Conservation (phyloP, 2,888 invertebrate genomes). For the Yponomeuta evonymella region DNA sequence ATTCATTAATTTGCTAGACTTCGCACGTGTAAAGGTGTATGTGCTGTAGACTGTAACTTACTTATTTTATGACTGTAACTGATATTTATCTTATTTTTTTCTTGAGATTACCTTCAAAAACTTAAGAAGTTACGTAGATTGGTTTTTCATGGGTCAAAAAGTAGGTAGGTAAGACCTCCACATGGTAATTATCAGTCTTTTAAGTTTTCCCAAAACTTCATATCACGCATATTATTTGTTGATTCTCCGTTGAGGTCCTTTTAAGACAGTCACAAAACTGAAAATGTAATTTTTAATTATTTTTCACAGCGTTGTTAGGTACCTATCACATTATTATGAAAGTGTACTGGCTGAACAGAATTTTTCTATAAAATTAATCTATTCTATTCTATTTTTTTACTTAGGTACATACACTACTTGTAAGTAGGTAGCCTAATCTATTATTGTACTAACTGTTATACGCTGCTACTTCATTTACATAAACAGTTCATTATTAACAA, state of each 20-base stretch:
- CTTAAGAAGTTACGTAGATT: no score
- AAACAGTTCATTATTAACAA: constrained; percentile 35
- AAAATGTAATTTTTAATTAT: background rate
- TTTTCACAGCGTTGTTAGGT: background rate
- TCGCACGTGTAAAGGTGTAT: no score
- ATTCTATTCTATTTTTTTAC: no score
- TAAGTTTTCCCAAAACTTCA: background rate
- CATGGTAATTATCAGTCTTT: background rate
- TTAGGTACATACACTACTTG: background rate
- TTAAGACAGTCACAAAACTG: background rate
- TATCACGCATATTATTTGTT: constrained; percentile 1
- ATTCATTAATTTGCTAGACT: no score
- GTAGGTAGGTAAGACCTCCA: background rate
- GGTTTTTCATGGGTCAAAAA: no score
- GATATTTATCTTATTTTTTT: no score
- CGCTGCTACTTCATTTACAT: constrained; percentile 28
- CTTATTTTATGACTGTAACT: no score
- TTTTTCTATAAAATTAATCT: background rate
- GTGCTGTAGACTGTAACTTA: no score
- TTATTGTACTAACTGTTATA: constrained; percentile 48
- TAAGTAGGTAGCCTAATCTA: constrained; percentile 23
- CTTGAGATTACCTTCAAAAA: no score
- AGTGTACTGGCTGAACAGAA: background rate
- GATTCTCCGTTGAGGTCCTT: background rate
- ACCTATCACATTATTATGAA: background rate